Evolutionary conservation across 2,797 vertebrate genomes (phyloP), one percentile per base, ranked within the genome.

Genomic region (Malurus leucopterus): DNA sequence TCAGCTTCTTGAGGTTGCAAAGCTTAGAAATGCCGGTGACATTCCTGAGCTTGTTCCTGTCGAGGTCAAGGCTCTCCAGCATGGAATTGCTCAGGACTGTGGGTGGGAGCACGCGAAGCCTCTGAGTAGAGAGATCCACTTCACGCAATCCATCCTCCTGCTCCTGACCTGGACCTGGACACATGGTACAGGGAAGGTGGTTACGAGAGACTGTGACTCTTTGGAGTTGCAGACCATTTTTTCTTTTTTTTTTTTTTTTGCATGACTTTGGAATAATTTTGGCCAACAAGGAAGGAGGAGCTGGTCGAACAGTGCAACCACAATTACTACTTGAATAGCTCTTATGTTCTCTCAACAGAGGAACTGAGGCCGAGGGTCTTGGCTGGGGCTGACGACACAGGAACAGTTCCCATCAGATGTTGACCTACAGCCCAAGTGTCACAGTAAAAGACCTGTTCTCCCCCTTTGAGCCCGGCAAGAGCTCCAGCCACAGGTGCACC

Each of bases 41-140:
- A 17, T 86, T 90, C 93, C 95, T 97, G 67, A 98, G 94, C 67
- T 95, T 97, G 93, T 97, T 98, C 44, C 95, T 95, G 89, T 98
- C 96, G 0, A 97, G 94, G 78, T 97, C 90, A 41, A 97, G 80
- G 70, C 67, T 95, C 20, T 77, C 68, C 32, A 93, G 85, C 11
- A 24, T 2, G 11, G 72, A 51, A 54, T 94, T 91, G 51, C 67
- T 41, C 54, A 96, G 87, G 27, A 96, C 53, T 8, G 89, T 46
- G 1, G 20, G 49, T 10, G 96, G 97, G 51, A 98, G 87, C 32
- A 92, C 79, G 13, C 93, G 96, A 40, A 98, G 92, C 75, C 97
- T 96, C 73, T 90, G 93, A 19, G 86, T 94, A 8, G 97, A 95
- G 38, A 96, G 90, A 30, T 88, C 92, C 32, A 89, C 73, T 20